Evolutionary conservation across 2,888 invertebrate genomes (phyloP).

Genomic region (Plebejus argus): DNA sequence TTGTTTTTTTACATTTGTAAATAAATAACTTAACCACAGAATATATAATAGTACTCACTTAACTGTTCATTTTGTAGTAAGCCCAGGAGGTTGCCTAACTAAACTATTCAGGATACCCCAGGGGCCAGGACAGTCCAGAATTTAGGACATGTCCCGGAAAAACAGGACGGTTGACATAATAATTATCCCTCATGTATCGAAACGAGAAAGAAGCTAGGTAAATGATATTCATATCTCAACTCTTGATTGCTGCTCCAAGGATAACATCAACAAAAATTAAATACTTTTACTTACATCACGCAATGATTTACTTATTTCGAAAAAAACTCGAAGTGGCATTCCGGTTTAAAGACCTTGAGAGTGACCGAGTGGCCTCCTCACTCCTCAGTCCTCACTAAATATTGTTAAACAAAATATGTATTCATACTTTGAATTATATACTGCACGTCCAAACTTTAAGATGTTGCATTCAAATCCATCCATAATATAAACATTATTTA

Average conservation of each 20-base stretch:
- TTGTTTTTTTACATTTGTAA: no score
- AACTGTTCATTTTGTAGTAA: no score
- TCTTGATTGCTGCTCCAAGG: neutral
- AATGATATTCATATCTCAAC: neutral
- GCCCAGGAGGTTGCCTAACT: no score
- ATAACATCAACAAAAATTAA: conserved; percentile 3
- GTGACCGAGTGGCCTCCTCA: conserved; percentile 20
- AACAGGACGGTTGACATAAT: no score
- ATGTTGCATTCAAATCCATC: conserved; percentile 2
- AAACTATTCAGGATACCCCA: no score
- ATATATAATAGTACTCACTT: no score
- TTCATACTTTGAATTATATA: neutral
- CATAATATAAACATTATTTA: no score
- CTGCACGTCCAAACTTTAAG: neutral
- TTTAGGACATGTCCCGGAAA: no score
- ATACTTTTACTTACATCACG: conserved; percentile 23
- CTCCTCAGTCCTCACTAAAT: neutral
- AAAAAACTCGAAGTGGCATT: conserved; percentile 18
- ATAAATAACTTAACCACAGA: no score
- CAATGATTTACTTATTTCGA: conserved; percentile 26
- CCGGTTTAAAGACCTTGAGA: conserved; percentile 27
- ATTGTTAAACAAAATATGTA: neutral
- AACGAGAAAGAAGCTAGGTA: neutral
- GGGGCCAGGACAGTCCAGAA: no score
- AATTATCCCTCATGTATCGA: no score